Base-by-base conservation (phyloP, 2,797 vertebrate genomes). In the Sebastes trivittatus region DNA sequence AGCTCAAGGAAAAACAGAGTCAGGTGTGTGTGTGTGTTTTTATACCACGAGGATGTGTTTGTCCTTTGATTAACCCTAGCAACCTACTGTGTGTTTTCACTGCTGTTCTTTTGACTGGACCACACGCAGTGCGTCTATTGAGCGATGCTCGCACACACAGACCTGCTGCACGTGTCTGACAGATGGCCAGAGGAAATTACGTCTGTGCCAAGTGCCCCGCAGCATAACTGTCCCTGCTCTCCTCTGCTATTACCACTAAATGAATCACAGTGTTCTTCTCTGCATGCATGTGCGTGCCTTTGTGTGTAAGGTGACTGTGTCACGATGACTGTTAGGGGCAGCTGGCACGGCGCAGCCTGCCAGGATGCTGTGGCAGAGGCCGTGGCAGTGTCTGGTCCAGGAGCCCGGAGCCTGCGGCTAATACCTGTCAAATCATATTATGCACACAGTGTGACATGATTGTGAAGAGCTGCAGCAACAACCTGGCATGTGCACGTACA, bases 341-440 rank as follows among this genome's bases (percentile, higher is more conserved):
- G 89, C 87, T 91, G 88, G 83, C 70, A 60, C 20, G 4, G 64
- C 55, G 78, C 34, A 52, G 62, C 60, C 74, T 82, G 71, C 65
- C 83, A 75, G 80, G 75, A 84, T 69, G 78, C 72, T 25, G 59
- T 87, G 80, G 70, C 13, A 68, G 82, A 13, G 73, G 78, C 72
- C 32, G 65, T 86, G 80, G 70, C 11, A 68, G 83, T 13, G 73
- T 58, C 72, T 66, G 80, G 80, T 89, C 82, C 86, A 75, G 71
- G 64, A 86, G 66, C 80, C 54, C 4, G 18, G 54, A 54, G 71
- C 82, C 75, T 66, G 82, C 63, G 67, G 76, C 77, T 87, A 81
- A 88, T 85, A 89, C 79, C 90, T 86, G 88, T 90, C 89, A 85
- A 77, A 78, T 87, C 49, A 65, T 38, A 88, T 90, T 65, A 83